Base-by-base conservation (phyloP, 2,888 invertebrate species). In the Therioaphis trifolii region DNA sequence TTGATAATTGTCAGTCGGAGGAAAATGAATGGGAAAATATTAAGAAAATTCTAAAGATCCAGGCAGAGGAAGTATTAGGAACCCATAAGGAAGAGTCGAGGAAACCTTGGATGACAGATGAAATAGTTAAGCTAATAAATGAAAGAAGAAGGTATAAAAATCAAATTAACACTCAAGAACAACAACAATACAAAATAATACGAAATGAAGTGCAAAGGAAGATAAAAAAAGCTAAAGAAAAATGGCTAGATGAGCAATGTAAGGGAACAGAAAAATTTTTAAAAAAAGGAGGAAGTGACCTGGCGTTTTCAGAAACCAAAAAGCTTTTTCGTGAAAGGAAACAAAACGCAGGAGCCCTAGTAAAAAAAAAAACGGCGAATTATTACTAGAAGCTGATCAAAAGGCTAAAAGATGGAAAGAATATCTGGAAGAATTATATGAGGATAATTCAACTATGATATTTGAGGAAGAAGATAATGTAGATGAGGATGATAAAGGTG, bases 21-120 rank as follows among this genome's bases (percentile, higher is more conserved):
- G 52, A 85, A 85, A 74, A 68, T 69, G 27, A 71, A 68, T 80
- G 43, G 80, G 55, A 43, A 1, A 68, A 27, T 52, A 68, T 80
- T 46, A 80, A 80, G 55, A 24, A 69, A 80, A 55, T 35, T 52
- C 49, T 71, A n/a, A n/a, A n/a, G n/a, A n/a, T n/a, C n/a, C n/a
- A n/a, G n/a, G n/a, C n/a, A n/a, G n/a, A n/a, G n/a, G n/a, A n/a
- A n/a, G n/a, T n/a, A n/a, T n/a, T n/a, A n/a, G n/a, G n/a, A n/a
- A n/a, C n/a, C n/a, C n/a, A n/a, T n/a, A n/a, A n/a, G n/a, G n/a
- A n/a, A n/a, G n/a, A n/a, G n/a, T n/a, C n/a, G n/a, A n/a, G n/a
- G n/a, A n/a, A n/a, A n/a, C n/a, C n/a, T n/a, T n/a, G n/a, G n/a
- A n/a, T n/a, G n/a, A n/a, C n/a, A n/a, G n/a, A n/a, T n/a, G n/a